These are phyloP conservation scores for Myrmophylax atrothorax DNA, from an alignment of 2,113 vertebrate species.

Conservation along the genomic window DNA sequence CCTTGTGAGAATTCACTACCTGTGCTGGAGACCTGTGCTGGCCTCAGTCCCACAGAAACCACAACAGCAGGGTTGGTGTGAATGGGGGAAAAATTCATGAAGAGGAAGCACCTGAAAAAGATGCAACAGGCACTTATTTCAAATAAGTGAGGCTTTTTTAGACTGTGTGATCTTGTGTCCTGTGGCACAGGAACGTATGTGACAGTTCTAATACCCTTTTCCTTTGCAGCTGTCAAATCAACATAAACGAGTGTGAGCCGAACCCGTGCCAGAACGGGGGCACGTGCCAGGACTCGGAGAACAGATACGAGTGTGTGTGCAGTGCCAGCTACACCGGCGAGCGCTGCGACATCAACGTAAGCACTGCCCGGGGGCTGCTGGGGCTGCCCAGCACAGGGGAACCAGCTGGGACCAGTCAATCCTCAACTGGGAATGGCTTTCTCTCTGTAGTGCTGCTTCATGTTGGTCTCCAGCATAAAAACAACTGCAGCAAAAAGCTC, in stretches of 20 bases:
- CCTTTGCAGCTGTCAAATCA: slow-evolving; percentile 84
- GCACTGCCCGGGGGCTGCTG: slow-evolving; percentile 23
- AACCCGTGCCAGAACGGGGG: slow-evolving; percentile 91
- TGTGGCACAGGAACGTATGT: not conserved
- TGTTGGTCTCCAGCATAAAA: not conserved
- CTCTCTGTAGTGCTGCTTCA: not conserved
- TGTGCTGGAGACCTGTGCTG: not conserved
- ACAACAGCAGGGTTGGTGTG: not conserved
- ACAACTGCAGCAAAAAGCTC: not conserved
- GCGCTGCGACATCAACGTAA: slow-evolving; percentile 87
- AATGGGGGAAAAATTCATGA: not conserved
- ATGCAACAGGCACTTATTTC: not conserved
- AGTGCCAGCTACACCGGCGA: slow-evolving; percentile 82
- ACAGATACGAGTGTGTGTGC: slow-evolving; percentile 86
- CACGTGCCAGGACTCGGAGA: slow-evolving; percentile 82
- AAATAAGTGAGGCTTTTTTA: not conserved
- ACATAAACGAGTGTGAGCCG: slow-evolving; percentile 83
- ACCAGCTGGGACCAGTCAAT: not conserved
- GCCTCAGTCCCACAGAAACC: not conserved
- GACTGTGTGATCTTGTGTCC: not conserved
- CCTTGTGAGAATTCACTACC: not conserved
- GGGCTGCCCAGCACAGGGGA: not conserved
- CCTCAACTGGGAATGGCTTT: not conserved
- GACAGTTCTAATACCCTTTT: not conserved
- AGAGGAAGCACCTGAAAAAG: not conserved